These are phyloP conservation scores for Cebus imitator DNA, from an alignment of 2,113 vertebrate genomes.

Conservation along the genomic window DNA sequence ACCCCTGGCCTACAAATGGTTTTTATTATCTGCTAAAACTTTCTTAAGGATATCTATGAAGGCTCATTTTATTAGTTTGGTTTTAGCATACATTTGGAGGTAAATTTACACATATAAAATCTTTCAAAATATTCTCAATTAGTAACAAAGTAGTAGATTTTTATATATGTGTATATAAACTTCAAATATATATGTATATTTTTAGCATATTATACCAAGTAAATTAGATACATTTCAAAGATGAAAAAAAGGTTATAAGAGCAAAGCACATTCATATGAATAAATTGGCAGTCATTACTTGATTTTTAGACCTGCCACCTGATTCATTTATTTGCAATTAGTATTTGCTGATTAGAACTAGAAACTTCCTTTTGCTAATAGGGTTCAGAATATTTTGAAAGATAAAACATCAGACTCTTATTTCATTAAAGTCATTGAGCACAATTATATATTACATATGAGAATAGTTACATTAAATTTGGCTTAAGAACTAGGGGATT, in stretches of 20 bases:
- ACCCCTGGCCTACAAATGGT: not conserved
- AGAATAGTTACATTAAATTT: constrained; percentile 53
- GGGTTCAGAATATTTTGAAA: constrained; percentile 48
- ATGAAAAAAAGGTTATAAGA: not conserved
- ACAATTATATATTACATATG: constrained; percentile 30
- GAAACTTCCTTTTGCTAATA: constrained; percentile 10
- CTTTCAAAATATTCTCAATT: constrained; percentile 35
- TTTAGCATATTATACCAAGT: not conserved
- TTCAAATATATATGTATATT: not conserved
- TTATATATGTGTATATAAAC: not conserved
- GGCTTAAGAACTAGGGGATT: not conserved
- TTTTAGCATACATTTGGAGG: constrained; percentile 15
- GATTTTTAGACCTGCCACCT: constrained; percentile 21
- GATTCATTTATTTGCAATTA: constrained; percentile 39
- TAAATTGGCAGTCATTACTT: constrained; percentile 10
- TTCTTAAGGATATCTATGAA: not conserved
- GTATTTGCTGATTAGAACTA: not conserved
- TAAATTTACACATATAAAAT: not conserved
- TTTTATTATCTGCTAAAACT: not conserved
- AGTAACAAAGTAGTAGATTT: not conserved
- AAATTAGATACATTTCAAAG: constrained; percentile 30
- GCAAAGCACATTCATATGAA: not conserved
- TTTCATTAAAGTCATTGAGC: not conserved
- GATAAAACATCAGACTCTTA: constrained; percentile 38
- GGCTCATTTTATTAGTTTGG: not conserved